These are phyloP conservation scores for Osmerus eperlanus DNA, from an alignment of 2,113 vertebrate species.

Conservation along the genomic window DNA sequence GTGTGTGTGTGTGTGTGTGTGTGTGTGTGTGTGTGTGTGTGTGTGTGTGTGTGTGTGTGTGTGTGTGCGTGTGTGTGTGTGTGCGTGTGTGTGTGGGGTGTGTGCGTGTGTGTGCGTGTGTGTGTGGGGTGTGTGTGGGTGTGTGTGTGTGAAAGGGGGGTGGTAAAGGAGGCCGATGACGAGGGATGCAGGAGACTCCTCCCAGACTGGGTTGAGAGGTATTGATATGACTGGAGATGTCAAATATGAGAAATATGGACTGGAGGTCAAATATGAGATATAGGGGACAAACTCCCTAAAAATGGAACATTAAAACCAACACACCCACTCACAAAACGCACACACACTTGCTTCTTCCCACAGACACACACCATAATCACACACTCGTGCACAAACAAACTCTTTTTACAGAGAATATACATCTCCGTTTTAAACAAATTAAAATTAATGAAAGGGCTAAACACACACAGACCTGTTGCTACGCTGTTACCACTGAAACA, in stretches of 20 bases:
- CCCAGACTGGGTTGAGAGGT: no score
- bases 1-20: background rate
- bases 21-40: background rate
- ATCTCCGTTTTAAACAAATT: constrained; percentile 31
- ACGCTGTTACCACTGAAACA: constrained; percentile 56
- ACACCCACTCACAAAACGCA: background rate
- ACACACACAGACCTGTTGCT: constrained; percentile 47
- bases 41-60: background rate
- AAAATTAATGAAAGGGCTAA: constrained; percentile 45
- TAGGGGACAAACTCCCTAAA: no score
- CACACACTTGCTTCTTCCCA: background rate
- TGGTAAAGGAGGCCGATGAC: no score
- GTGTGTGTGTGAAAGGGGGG: no score
- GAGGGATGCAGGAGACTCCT: no score
- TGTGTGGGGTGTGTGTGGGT: no score
- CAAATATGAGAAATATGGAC: no score
- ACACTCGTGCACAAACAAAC: background rate
- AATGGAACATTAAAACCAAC: background rate
- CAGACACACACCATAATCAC: background rate
- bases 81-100: no score
- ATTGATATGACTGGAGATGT: no score
- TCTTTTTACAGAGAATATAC: background rate
- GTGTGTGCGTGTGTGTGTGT: background rate
- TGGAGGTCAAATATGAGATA: no score
- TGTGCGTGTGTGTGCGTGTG: background rate